phyloP scores from a whole-genome alignment of 2,797 vertebrate genomes.

The Botia kubotai region DNA sequence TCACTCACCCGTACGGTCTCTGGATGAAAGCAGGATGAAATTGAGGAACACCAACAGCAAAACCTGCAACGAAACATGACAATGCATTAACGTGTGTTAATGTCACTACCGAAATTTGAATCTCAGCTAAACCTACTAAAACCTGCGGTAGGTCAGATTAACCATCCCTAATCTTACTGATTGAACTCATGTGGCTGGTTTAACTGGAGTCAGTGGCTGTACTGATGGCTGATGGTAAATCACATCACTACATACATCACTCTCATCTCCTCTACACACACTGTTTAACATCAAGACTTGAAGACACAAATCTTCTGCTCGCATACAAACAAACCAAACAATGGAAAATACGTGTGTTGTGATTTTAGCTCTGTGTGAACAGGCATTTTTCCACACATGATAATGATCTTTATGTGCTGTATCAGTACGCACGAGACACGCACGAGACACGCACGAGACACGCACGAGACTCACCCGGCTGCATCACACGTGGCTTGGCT shows the following conservation, averaged over 20 bases:
- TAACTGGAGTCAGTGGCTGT: background rate
- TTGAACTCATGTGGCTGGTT: background rate
- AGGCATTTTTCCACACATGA: background rate
- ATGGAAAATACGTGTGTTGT: background rate
- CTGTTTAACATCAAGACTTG: background rate
- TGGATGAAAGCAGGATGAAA: conserved; percentile 99
- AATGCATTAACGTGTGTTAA: conserved; percentile 13
- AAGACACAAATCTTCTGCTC: background rate
- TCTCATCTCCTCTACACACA: background rate
- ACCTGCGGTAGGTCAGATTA: background rate
- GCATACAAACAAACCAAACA: background rate
- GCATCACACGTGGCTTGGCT: conserved; percentile 97
- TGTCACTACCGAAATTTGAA: background rate
- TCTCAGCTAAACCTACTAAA: background rate
- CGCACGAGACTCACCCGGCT: conserved; percentile 86
- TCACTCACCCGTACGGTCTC: conserved; percentile 98
- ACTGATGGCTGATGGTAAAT: background rate
- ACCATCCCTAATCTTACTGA: background rate
- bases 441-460: background rate
- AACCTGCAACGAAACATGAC: conserved; percentile 78
- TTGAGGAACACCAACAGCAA: conserved; percentile 97
- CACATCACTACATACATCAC: background rate
- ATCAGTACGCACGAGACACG: no score
- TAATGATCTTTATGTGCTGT: background rate
- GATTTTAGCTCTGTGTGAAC: no score